Evolutionary conservation across 2,888 invertebrate species (phyloP).

Genomic region (Taphrorychus bicolor): DNA sequence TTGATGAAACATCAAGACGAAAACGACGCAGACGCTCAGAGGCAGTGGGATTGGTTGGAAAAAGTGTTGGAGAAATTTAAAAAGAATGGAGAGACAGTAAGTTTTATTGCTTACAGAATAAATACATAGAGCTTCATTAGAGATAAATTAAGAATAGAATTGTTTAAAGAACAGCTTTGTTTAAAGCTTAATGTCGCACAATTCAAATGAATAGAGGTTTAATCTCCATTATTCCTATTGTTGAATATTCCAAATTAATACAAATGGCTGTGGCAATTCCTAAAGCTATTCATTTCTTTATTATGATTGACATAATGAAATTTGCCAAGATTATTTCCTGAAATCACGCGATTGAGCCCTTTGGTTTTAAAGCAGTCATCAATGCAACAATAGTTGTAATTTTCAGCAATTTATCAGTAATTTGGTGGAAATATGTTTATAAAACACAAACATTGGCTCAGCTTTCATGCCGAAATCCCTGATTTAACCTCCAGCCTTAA

Average conservation of each 20-base stretch:
- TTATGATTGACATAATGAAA: not conserved
- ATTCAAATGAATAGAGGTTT: not conserved
- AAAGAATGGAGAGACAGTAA: constrained; percentile 80
- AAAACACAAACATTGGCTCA: not conserved
- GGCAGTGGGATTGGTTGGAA: constrained; percentile 87
- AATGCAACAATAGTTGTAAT: not conserved
- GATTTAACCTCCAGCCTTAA: not conserved
- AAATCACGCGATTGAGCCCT: not conserved
- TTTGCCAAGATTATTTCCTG: not conserved
- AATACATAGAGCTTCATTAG: not conserved
- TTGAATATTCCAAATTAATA: not conserved
- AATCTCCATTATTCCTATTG: not conserved
- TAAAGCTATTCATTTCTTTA: not conserved
- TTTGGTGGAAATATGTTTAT: not conserved
- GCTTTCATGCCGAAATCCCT: not conserved
- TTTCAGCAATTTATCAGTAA: not conserved
- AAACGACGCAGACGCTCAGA: constrained; percentile 68
- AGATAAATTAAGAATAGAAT: no score
- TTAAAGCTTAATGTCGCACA: not conserved
- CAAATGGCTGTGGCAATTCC: not conserved
- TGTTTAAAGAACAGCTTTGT: no score
- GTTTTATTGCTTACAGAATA: constrained; percentile 51
- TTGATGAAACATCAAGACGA: constrained; percentile 67
- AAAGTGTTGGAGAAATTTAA: constrained; percentile 76
- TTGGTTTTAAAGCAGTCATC: not conserved